Evolutionary conservation across 2,888 invertebrate genomes (phyloP).

Genomic region (Brachypalpus laphriformis): DNA sequence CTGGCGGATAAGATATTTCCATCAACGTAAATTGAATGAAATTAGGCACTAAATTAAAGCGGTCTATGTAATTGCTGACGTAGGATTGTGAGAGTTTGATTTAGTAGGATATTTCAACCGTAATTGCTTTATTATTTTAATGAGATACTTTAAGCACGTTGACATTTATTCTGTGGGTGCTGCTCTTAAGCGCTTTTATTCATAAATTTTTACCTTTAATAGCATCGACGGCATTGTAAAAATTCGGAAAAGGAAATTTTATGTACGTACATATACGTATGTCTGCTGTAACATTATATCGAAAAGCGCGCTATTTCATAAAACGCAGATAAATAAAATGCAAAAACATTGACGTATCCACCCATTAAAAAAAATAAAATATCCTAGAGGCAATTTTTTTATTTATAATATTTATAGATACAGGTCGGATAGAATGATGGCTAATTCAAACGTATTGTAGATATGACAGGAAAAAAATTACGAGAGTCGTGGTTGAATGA

Average conservation of each 20-base stretch:
- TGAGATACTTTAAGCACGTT: neutral
- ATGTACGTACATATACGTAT: too few relatives aligned
- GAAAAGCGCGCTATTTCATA: constrained; percentile 39
- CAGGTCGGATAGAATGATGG: neutral
- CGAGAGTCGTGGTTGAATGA: neutral
- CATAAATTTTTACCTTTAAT: constrained; percentile 31
- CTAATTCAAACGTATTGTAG: constrained; percentile 10
- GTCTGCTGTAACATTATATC: constrained; percentile 29
- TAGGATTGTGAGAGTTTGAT: neutral
- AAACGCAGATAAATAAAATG: neutral
- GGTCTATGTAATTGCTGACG: constrained; percentile 2
- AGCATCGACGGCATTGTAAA: neutral
- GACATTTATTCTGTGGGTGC: neutral
- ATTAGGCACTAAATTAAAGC: constrained; percentile 20
- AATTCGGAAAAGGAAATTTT: constrained; percentile 31
- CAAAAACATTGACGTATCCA: constrained; percentile 5
- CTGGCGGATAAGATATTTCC: constrained; percentile 11
- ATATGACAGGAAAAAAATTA: neutral
- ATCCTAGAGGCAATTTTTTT: neutral
- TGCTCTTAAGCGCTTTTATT: constrained; percentile 8
- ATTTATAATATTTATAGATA: neutral
- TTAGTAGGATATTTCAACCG: constrained; percentile 9
- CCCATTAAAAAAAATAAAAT: neutral
- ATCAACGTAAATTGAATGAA: constrained; percentile 44
- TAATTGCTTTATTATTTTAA: constrained; percentile 25